Evolutionary conservation across 2,113 vertebrate genomes (phyloP).

Genomic region (Abramis brama): DNA sequence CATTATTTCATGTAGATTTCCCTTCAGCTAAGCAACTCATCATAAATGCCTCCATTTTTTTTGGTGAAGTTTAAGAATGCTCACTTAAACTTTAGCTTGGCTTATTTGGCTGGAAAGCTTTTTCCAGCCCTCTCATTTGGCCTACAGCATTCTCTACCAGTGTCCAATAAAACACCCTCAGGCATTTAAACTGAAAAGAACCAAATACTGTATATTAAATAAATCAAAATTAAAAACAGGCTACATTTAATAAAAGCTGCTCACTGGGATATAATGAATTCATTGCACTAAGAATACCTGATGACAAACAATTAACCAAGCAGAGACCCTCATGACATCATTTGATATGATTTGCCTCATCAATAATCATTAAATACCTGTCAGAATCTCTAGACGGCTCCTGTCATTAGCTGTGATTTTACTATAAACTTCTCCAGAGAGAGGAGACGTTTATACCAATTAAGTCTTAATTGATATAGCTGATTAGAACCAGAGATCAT

Average conservation of each 20-base stretch:
- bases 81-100: not conserved
- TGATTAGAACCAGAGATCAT: conserved; percentile 77
- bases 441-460: conserved; percentile 77
- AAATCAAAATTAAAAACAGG: no score
- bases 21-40: not conserved
- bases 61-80: not conserved
- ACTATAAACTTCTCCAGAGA: conserved; percentile 69
- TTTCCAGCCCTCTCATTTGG: not conserved
- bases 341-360: conserved; percentile 61
- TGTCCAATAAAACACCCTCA: not conserved
- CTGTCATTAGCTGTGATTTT: conserved; percentile 70
- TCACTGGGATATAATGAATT: not conserved
- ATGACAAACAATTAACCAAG: conserved; percentile 25
- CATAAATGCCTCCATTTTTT: not conserved
- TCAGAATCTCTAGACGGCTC: conserved; percentile 66
- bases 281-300: not conserved
- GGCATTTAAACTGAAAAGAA: not conserved
- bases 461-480: conserved; percentile 78
- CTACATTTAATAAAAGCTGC: not conserved
- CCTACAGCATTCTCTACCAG: not conserved
- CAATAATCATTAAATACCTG: conserved; percentile 78
- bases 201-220: not conserved
- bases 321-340: not conserved
- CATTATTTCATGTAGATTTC: not conserved
- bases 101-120: not conserved